These are phyloP conservation scores for Mamestra configurata DNA, from an alignment of 1,140 invertebrate species.

Conservation along the genomic window DNA sequence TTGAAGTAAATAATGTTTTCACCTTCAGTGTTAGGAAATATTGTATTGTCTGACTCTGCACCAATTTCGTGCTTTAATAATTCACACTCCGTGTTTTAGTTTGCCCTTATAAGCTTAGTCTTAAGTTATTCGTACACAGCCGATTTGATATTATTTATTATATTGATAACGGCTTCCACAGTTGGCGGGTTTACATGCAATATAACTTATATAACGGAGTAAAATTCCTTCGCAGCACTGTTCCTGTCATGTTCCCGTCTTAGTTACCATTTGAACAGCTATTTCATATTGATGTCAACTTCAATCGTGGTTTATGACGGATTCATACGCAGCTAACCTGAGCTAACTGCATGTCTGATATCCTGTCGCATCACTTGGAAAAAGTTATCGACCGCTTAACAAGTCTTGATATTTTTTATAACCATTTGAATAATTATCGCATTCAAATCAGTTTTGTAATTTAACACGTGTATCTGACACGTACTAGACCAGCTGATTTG, in stretches of 20 bases:
- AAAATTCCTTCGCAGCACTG: slow-evolving; percentile 65
- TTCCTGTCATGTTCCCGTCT: slow-evolving; percentile 73
- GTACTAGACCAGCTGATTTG: slow-evolving; percentile 1
- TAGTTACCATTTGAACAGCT: slow-evolving; percentile 66
- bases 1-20: not conserved
- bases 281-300: slow-evolving; percentile 71
- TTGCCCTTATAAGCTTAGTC: slow-evolving; percentile 25
- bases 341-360: too few species aligned
- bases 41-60: not conserved
- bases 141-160: slow-evolving; percentile 56
- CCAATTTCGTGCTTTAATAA: slow-evolving; percentile 20
- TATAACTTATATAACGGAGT: slow-evolving; percentile 72
- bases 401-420: not conserved
- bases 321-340: slow-evolving; percentile 1
- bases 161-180: slow-evolving; percentile 63
- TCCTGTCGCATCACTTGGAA: too few species aligned
- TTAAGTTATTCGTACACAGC: slow-evolving; percentile 43
- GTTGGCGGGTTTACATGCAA: slow-evolving; percentile 65
- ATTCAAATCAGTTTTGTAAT: not conserved
- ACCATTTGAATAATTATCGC: not conserved
- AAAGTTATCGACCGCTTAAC: too few species aligned
- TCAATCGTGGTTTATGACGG: slow-evolving; percentile 54
- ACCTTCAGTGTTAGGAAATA: not conserved
- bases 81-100: slow-evolving; percentile 15
- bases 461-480: slow-evolving; percentile 9